A percentile compares a stretch with the other conserved stretches of the same genome.
Evolutionary conservation across 2,888 invertebrate species (phyloP).

Genomic region (Spilosoma lubricipeda): DNA sequence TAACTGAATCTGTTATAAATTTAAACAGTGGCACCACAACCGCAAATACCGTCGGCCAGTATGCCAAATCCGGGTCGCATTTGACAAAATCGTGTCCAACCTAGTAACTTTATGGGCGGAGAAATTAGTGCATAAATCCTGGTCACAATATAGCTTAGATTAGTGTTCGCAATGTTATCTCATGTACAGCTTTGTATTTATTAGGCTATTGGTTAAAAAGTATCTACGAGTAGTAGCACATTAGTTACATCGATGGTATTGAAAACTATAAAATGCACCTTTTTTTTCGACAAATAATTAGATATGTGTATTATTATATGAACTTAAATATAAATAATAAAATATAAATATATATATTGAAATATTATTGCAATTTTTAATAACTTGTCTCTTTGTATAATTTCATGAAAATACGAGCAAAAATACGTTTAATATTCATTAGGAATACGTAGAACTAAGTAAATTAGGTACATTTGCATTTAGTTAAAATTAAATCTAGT

Average conservation of each 20-base stretch:
- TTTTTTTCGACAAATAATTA: too few relatives aligned
- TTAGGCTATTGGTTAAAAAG: neutral
- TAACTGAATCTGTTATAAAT: constrained; percentile 27
- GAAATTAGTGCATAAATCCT: constrained; percentile 73
- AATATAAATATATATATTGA: neutral
- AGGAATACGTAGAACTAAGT: too few relatives aligned
- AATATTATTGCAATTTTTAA: too few relatives aligned
- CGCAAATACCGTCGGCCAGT: constrained; percentile 55
- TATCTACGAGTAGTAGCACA: neutral
- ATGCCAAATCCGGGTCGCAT: constrained; percentile 64
- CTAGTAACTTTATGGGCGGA: constrained; percentile 54
- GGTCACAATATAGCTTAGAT: constrained; percentile 55
- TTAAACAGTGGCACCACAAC: constrained; percentile 42
- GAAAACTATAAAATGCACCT: too few relatives aligned
- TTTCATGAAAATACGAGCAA: too few relatives aligned
- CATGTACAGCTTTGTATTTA: constrained; percentile 21
- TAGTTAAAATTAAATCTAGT: neutral
- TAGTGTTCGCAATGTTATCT: constrained; percentile 33
- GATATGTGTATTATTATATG: too few relatives aligned
- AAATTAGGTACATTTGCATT: too few relatives aligned
- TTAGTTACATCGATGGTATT: neutral
- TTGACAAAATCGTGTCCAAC: constrained; percentile 65
- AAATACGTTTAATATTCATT: too few relatives aligned
- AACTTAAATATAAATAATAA: neutral
- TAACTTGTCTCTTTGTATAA: too few relatives aligned